These are phyloP conservation scores for Stenolophus ochropezus DNA, from an alignment of 2,888 invertebrate genomes.

Conservation along the genomic window DNA sequence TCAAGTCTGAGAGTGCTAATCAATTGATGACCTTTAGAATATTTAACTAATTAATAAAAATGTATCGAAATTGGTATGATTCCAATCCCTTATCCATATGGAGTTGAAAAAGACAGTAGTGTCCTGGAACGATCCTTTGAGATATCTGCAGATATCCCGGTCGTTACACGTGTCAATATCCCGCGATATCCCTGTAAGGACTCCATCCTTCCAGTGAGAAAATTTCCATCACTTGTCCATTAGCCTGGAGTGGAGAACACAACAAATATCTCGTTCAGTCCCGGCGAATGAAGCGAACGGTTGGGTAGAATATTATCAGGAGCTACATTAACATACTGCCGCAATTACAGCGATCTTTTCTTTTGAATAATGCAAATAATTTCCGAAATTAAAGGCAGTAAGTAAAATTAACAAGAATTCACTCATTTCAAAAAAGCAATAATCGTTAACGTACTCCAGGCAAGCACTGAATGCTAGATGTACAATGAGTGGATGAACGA, in stretches of 20 bases:
- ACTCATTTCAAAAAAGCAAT: constrained; percentile 56
- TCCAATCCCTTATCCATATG: no score
- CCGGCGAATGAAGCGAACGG: background rate
- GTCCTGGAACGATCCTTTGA: background rate
- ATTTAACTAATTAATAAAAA: no score
- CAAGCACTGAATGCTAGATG: background rate
- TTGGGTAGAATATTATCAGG: constrained; percentile 37
- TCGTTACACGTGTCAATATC: constrained; percentile 32
- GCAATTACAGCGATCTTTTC: constrained; percentile 58
- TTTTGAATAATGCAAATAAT: constrained; percentile 59
- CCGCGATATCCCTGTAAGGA: background rate
- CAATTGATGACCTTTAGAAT: no score
- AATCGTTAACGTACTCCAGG: constrained; percentile 47
- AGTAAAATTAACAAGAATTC: constrained; percentile 52
- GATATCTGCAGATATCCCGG: background rate
- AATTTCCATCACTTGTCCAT: constrained; percentile 47
- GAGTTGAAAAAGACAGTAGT: no score
- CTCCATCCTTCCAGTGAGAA: constrained; percentile 14
- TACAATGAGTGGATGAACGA: background rate
- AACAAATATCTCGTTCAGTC: constrained; percentile 21
- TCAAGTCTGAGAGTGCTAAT: no score
- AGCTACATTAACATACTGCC: constrained; percentile 55
- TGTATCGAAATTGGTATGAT: no score
- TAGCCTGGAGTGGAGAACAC: constrained; percentile 15
- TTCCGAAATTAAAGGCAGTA: constrained; percentile 55